Percentiles rank a stretch among this genome's conserved stretches.
These are phyloP conservation scores for Meteorus sp. DNA, from an alignment of 1,140 invertebrate genomes.

Conservation along the genomic window DNA sequence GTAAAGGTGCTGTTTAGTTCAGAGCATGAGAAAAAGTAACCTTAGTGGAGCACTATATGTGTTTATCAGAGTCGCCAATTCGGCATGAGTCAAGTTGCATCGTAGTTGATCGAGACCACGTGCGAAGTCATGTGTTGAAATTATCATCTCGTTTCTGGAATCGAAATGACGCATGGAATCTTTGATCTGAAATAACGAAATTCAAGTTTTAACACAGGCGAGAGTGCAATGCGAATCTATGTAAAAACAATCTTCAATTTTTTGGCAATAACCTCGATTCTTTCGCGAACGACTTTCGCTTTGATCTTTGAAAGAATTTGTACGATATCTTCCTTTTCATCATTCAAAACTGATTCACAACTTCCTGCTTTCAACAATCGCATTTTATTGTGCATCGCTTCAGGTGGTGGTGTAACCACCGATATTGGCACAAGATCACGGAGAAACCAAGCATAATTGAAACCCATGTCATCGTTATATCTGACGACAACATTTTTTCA, in stretches of 20 bases:
- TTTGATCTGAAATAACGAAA: conserved; percentile 32
- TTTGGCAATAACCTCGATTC: conserved; percentile 59
- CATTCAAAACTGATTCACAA: conserved; percentile 32
- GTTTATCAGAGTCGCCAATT: conserved; percentile 65
- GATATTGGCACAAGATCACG: conserved; percentile 60
- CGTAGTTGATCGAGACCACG: conserved; percentile 64
- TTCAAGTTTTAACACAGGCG: not conserved
- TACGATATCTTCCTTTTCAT: conserved; percentile 65
- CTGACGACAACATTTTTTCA: too few species aligned
- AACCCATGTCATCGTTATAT: conserved; percentile 71
- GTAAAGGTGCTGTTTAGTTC: not conserved
- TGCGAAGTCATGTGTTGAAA: conserved; percentile 66
- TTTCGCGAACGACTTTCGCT: conserved; percentile 68
- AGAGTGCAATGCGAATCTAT: too few species aligned
- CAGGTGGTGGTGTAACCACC: conserved; percentile 46
- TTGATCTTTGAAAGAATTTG: conserved; percentile 72
- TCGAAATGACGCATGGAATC: conserved; percentile 70
- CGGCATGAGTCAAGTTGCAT: conserved; percentile 63
- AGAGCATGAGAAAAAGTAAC: conserved; percentile 32
- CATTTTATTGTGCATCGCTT: conserved; percentile 40
- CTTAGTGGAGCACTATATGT: conserved; percentile 57
- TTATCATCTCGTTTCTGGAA: conserved; percentile 61
- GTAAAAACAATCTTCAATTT: not conserved
- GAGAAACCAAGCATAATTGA: conserved; percentile 69
- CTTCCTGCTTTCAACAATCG: conserved; percentile 44